Evolutionary conservation across 2,797 vertebrate species (phyloP).

Genomic region (Phataginus tetradactyla): DNA sequence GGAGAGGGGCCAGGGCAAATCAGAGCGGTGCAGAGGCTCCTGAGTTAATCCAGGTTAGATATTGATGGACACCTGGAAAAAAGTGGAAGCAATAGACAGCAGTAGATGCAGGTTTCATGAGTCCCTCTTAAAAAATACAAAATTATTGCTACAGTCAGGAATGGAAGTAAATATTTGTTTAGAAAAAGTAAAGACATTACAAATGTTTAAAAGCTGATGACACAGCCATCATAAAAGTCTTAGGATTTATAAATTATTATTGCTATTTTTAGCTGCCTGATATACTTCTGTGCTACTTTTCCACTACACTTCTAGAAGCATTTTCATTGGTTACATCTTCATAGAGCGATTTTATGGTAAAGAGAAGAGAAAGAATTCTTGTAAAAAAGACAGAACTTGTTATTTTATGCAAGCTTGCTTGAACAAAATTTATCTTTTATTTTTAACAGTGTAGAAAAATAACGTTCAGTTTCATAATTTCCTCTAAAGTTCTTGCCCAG

Average conservation of each 20-base stretch:
- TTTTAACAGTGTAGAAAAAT: constrained; percentile 5
- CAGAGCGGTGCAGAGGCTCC: not conserved
- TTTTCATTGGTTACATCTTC: not conserved
- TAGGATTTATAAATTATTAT: not conserved
- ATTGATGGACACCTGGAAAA: not conserved
- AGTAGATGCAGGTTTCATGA: not conserved
- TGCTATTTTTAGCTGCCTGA: not conserved
- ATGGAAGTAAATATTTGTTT: not conserved
- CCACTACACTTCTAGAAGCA: not conserved
- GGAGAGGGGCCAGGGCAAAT: not conserved
- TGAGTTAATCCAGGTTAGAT: not conserved
- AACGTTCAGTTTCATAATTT: not conserved
- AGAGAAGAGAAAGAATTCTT: not conserved
- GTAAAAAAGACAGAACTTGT: not conserved
- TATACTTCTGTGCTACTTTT: not conserved
- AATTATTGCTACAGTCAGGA: not conserved
- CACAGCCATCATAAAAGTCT: not conserved
- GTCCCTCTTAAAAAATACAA: not conserved
- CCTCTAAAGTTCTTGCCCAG: not conserved
- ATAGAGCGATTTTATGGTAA: not conserved
- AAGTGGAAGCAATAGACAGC: not conserved
- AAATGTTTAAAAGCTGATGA: not conserved
- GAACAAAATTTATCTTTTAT: not conserved
- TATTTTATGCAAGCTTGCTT: not conserved
- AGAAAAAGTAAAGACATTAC: not conserved